Percentiles rank a stretch among this genome's conserved stretches.
Conservation (phyloP, 2,888 invertebrate genomes). For the Dynastes grantii region DNA sequence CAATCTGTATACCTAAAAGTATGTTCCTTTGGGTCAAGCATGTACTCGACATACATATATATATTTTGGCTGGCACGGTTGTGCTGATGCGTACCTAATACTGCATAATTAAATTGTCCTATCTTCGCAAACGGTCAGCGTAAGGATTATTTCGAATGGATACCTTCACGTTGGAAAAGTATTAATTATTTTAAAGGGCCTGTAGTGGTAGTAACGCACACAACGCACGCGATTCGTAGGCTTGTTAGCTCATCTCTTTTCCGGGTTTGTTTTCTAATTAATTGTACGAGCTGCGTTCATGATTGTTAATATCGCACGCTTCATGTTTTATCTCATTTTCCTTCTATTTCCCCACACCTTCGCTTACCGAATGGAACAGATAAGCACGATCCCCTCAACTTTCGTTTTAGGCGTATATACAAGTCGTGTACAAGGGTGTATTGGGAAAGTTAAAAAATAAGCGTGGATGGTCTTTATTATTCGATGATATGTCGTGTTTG, state of each 20-base stretch:
- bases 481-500: too few relatives aligned
- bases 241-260: neutral
- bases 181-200: constrained; percentile 32
- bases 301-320: constrained; percentile 10
- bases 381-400: neutral
- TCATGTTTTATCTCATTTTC: neutral
- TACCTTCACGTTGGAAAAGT: constrained; percentile 16
- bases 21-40: neutral
- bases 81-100: constrained; percentile 3
- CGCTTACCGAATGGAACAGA: neutral
- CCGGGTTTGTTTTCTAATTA: constrained; percentile 16
- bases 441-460: too few relatives aligned
- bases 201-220: neutral
- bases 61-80: neutral
- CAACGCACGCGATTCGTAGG: too few relatives aligned
- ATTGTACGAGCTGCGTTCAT: constrained; percentile 6
- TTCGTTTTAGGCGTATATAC: too few relatives aligned
- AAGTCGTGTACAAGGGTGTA: too few relatives aligned
- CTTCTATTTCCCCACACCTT: neutral
- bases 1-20: too few relatives aligned
- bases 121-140: constrained; percentile 24
- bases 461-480: too few relatives aligned
- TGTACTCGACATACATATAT: neutral
- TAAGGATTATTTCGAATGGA: constrained; percentile 35
- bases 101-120: constrained; percentile 39